phyloP scores from a whole-genome alignment of 2,888 invertebrate species.

The Fragum fragum region DNA sequence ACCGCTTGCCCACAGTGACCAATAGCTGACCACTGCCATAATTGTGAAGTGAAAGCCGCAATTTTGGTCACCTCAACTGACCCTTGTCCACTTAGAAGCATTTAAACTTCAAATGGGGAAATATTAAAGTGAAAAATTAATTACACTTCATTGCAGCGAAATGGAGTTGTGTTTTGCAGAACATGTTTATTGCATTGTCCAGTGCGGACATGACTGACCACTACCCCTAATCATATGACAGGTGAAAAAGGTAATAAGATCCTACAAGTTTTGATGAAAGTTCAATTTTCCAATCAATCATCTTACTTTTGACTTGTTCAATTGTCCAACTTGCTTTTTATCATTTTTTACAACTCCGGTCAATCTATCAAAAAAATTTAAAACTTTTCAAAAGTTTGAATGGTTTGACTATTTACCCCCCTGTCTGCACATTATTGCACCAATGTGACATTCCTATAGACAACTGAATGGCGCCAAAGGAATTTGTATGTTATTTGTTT shows the following conservation, averaged over 20 bases:
- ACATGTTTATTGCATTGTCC: slow-evolving; percentile 52
- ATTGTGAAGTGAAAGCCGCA: slow-evolving; percentile 58
- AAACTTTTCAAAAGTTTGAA: slow-evolving; percentile 24
- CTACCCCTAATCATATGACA: slow-evolving; percentile 66
- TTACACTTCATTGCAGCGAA: slow-evolving; percentile 51
- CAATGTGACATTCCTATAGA: not conserved
- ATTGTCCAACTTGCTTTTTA: slow-evolving; percentile 58
- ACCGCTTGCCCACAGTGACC: slow-evolving; percentile 67
- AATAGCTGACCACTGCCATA: slow-evolving; percentile 66
- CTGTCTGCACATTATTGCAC: slow-evolving; percentile 9
- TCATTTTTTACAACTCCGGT: slow-evolving; percentile 51
- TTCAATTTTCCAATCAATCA: slow-evolving; percentile 67
- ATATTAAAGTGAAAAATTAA: slow-evolving; percentile 70
- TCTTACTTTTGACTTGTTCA: slow-evolving; percentile 47
- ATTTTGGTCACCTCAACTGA: slow-evolving; percentile 64
- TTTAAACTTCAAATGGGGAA: slow-evolving; percentile 54
- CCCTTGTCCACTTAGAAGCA: slow-evolving; percentile 60
- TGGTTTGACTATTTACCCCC: slow-evolving; percentile 19
- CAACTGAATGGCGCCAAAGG: not conserved
- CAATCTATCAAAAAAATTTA: slow-evolving; percentile 57
- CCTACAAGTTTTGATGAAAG: slow-evolving; percentile 63
- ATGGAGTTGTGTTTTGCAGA: slow-evolving; percentile 24
- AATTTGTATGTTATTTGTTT: no score
- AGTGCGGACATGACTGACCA: slow-evolving; percentile 56
- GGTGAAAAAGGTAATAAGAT: slow-evolving; percentile 65